These are phyloP conservation scores for Bradypodion pumilum DNA, from an alignment of 2,797 vertebrate genomes.

Conservation along the genomic window DNA sequence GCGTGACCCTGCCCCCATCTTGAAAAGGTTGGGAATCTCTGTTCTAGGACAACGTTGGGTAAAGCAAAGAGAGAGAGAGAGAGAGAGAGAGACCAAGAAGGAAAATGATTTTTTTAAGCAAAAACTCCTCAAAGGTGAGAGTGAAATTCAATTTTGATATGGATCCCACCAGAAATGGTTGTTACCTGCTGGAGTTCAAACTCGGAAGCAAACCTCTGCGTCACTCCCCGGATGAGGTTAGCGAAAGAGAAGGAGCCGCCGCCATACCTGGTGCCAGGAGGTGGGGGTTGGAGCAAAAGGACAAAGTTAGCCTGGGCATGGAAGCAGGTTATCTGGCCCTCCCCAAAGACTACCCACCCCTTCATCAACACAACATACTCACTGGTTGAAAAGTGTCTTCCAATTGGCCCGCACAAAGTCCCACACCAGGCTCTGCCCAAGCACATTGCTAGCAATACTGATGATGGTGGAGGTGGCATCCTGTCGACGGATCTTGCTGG, in stretches of 20 bases:
- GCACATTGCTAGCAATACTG: slow-evolving; percentile 81
- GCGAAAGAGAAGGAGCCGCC: slow-evolving; percentile 87
- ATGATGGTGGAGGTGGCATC: slow-evolving; percentile 85
- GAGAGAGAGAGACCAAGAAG: too few relatives aligned
- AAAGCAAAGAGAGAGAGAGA: too few relatives aligned
- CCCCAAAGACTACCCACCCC: neutral
- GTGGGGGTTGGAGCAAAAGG: fast-evolving
- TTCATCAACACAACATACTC: slow-evolving; percentile 58
- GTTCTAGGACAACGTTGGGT: too few relatives aligned
- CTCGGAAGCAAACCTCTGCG: slow-evolving; percentile 82
- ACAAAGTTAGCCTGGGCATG: fast-evolving
- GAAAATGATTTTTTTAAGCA: too few relatives aligned
- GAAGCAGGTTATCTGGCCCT: too few relatives aligned
- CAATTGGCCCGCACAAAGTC: slow-evolving; percentile 87
- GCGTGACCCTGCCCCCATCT: too few relatives aligned
- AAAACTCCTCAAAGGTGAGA: too few relatives aligned
- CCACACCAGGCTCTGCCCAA: slow-evolving; percentile 89
- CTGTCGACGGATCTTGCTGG: slow-evolving; percentile 89
- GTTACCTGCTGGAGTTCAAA: slow-evolving; percentile 89
- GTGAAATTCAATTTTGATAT: too few relatives aligned
- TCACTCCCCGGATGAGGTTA: slow-evolving; percentile 79
- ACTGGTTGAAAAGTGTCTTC: slow-evolving; percentile 82
- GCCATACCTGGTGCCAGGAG: slow-evolving; percentile 78
- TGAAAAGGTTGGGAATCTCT: too few relatives aligned
- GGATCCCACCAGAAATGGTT: neutral